Evolutionary conservation across 2,888 invertebrate genomes (phyloP), one percentile per base, ranked within the genome.

Genomic region (Xanthostigma xanthostigma): DNA sequence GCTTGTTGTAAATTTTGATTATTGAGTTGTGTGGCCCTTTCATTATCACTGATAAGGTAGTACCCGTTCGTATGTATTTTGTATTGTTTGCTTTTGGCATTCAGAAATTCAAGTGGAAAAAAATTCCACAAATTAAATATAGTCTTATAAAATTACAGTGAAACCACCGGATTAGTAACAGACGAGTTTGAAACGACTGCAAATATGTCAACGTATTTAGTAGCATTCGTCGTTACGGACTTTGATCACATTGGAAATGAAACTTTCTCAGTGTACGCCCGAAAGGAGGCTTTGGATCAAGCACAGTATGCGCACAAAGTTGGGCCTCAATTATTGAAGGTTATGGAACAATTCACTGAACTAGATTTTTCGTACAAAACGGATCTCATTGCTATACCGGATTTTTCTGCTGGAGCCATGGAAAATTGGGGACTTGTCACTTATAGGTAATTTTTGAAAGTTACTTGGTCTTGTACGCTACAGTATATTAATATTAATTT

Each of bases 361-460:
- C 60, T 74, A n/a, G 58, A 69, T 9, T 79, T 77, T 56, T 63
- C 72, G 45, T 70, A 79, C 6, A 90, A 90, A 62, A 73, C 90
- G 64, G 85, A 91, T 60, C 79, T 90, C 60, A 79, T 89, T n/a
- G 90, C 88, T 2, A 74, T 93, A 50, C 82, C 88, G 0, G 87
- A 91, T 62, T 90, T 91, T 62, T 74, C 76, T 43, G 81, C 84
- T 53, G 87, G 86, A 41, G 91, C 91, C 46, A 91, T 92, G 91
- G 90, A 91, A 62, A 92, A 93, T 62, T 92, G 91, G 90, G 92
- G 91, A 8, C 69, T 92, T 27, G 74, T 90, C 8, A 90, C 85
- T 3, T 92, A 84, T 67, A 77, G 78, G 82, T 81, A 62, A 53
- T 50, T 41, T n/a, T 36, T 38, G n/a, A 45, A 38, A 11, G 12